These are phyloP conservation scores for Balaenoptera acutorostrata DNA, from an alignment of 2,113 vertebrate species.

Conservation along the genomic window DNA sequence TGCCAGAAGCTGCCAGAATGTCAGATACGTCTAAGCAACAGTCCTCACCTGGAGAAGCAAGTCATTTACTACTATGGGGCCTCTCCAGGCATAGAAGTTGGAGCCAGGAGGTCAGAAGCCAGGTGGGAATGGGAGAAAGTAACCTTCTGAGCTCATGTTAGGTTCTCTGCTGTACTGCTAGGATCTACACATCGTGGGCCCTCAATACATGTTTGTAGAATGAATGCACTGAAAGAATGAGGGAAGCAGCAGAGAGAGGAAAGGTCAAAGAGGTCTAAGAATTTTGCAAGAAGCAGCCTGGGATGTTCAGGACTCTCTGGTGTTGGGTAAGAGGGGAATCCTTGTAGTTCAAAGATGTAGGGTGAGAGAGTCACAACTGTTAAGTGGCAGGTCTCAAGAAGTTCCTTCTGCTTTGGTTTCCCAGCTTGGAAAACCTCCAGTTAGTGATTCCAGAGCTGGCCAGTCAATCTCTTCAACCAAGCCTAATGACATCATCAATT, in stretches of 20 bases:
- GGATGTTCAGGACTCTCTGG: neutral
- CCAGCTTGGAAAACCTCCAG: constrained; percentile 23
- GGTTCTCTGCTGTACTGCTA: neutral
- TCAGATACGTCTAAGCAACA: neutral
- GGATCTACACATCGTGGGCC: neutral
- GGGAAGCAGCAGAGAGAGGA: neutral
- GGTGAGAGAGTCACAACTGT: neutral
- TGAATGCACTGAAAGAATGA: neutral
- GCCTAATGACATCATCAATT: neutral
- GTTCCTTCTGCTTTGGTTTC: neutral
- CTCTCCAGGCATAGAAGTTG: neutral
- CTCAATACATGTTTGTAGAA: neutral
- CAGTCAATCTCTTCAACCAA: neutral
- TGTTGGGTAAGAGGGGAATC: neutral
- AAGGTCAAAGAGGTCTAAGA: neutral
- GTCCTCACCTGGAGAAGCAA: neutral
- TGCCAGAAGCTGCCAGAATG: neutral
- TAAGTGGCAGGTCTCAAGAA: neutral
- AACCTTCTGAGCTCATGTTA: neutral
- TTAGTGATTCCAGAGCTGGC: neutral
- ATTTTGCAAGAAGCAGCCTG: neutral
- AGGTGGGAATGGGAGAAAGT: neutral
- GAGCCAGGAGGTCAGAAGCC: neutral
- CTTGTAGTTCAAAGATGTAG: neutral
- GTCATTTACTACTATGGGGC: neutral